Conservation (phyloP, 2,797 vertebrate species). For the Valencia hispanica region DNA sequence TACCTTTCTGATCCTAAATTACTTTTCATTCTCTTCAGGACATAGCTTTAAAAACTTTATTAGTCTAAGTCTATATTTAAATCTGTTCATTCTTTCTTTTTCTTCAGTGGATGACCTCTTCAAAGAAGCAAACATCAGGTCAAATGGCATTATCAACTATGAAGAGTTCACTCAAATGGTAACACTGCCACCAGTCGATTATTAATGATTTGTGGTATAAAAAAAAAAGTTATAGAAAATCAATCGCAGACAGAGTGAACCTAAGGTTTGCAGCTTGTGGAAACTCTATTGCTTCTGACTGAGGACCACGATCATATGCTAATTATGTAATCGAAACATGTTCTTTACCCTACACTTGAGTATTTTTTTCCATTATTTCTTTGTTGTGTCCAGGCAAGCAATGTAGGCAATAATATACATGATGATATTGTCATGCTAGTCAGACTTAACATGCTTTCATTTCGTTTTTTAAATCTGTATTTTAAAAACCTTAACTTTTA, state of each 20-base stretch:
- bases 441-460: background rate
- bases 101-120: constrained; percentile 91
- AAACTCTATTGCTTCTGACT: background rate
- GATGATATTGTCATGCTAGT: background rate
- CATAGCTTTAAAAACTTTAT: background rate
- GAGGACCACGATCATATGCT: background rate
- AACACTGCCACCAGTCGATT: constrained; percentile 84
- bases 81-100: constrained; percentile 14
- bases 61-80: constrained; percentile 1
- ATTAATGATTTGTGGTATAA: constrained; percentile 70
- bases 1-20: background rate
- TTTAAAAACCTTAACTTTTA: background rate
- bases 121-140: constrained; percentile 84
- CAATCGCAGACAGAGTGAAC: background rate
- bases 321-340: background rate
- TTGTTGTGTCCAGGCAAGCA: too few species aligned
- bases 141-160: constrained; percentile 85
- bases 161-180: constrained; percentile 87
- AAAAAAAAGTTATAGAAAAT: background rate
- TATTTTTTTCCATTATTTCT: background rate
- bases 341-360: background rate
- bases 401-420: background rate
- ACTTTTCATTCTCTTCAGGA: background rate
- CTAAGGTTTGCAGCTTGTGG: background rate
- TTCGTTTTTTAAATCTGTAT: background rate